Conservation (phyloP, 2,888 invertebrate genomes). For the Polydrusus pterygomalis region DNA sequence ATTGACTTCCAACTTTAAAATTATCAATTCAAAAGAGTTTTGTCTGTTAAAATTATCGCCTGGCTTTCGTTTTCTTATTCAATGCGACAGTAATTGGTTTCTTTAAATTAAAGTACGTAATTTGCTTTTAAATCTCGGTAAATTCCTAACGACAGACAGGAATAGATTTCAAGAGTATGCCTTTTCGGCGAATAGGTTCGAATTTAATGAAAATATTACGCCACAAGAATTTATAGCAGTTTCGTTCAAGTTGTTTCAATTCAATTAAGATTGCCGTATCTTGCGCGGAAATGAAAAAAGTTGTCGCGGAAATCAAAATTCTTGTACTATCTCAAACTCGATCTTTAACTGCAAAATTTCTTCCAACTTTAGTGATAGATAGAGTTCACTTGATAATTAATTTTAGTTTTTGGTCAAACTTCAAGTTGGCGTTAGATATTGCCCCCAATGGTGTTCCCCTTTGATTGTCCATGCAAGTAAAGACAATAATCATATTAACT, state of each 20-base stretch:
- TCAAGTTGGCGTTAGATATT: too few relatives aligned
- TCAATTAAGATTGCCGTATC: conserved; percentile 47
- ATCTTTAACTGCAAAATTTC: conserved; percentile 11
- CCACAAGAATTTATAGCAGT: conserved; percentile 44
- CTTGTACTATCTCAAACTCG: conserved; percentile 30
- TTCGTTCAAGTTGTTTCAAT: conserved; percentile 48
- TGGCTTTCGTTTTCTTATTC: neutral
- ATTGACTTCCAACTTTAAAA: neutral
- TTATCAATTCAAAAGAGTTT: too few relatives aligned
- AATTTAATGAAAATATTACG: conserved; percentile 41
- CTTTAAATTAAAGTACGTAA: neutral
- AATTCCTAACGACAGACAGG: conserved; percentile 5
- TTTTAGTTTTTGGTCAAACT: too few relatives aligned
- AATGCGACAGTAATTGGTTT: conserved; percentile 10
- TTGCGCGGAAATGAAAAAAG: conserved; percentile 51
- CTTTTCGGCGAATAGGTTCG: conserved; percentile 27
- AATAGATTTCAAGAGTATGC: conserved; percentile 14
- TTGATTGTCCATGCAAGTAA: too few relatives aligned
- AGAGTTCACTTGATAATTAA: neutral
- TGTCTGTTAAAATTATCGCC: too few relatives aligned
- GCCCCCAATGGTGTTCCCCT: too few relatives aligned
- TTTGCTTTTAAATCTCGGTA: conserved; percentile 6
- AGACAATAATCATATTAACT: too few relatives aligned
- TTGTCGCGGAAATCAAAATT: conserved; percentile 51
- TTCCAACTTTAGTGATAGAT: neutral